Conservation (phyloP, 2,888 invertebrate genomes). For the Serrognathus titanus region DNA sequence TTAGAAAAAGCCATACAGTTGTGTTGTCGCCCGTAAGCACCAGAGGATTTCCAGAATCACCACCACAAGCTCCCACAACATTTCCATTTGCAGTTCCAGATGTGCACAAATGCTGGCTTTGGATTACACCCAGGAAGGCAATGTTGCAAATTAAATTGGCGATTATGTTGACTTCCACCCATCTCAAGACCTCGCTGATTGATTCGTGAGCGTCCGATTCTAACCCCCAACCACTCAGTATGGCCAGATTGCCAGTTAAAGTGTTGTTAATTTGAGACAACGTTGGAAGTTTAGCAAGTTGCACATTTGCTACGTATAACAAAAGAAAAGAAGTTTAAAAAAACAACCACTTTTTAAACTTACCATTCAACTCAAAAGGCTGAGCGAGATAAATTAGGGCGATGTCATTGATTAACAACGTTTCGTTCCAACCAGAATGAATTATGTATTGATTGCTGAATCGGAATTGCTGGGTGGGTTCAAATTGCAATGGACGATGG, state of each 20-base stretch:
- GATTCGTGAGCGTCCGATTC: neutral
- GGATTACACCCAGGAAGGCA: constrained; percentile 7
- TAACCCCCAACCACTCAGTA: constrained; percentile 17
- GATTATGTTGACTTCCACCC: constrained; percentile 6
- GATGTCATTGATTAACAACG: constrained; percentile 46
- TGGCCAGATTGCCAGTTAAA: constrained; percentile 5
- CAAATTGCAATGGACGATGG: constrained; percentile 35
- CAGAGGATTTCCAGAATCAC: constrained; percentile 16
- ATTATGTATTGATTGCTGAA: constrained; percentile 19
- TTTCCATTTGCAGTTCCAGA: constrained; percentile 3
- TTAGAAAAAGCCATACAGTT: too few relatives aligned
- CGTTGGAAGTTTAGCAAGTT: constrained; percentile 4
- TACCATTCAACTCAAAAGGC: constrained; percentile 6
- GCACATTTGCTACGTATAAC: constrained; percentile 3
- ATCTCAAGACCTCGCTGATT: constrained; percentile 6
- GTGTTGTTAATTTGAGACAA: constrained; percentile 2
- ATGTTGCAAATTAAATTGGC: constrained; percentile 12
- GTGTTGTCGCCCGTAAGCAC: neutral
- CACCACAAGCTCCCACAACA: constrained; percentile 9
- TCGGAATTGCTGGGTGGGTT: constrained; percentile 33
- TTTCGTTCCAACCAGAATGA: constrained; percentile 24
- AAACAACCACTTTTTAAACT: neutral
- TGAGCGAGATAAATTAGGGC: constrained; percentile 28
- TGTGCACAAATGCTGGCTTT: constrained; percentile 8
- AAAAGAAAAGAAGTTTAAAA: neutral